Percentiles rank a stretch among this genome's conserved stretches.
Evolutionary conservation across 2,113 vertebrate species (phyloP).

Genomic region (Lamprologus callipterus): DNA sequence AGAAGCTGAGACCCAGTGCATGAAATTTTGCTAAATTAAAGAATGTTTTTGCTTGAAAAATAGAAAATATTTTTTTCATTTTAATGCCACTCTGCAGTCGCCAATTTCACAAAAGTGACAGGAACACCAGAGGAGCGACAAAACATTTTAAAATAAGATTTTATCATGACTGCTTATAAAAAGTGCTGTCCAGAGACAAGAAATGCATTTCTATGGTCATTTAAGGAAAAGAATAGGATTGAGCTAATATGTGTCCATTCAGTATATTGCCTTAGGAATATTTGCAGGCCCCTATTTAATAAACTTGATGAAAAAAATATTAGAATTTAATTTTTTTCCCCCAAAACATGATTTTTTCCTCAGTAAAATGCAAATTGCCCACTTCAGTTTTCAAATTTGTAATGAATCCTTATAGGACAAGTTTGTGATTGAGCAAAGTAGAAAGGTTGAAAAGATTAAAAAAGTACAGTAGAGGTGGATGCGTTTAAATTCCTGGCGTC

Average conservation of each 20-base stretch:
- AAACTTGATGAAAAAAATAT: not conserved
- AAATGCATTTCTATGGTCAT: not conserved
- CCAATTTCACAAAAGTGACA: not conserved
- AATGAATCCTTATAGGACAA: not conserved
- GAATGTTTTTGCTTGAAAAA: not conserved
- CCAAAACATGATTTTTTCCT: not conserved
- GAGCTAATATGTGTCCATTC: not conserved
- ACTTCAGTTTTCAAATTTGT: not conserved
- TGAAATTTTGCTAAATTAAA: not conserved
- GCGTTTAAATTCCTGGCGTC: not conserved
- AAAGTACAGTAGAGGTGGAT: not conserved
- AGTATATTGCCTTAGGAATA: not conserved
- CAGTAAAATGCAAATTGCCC: not conserved
- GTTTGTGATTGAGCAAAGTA: not conserved
- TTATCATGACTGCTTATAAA: not conserved
- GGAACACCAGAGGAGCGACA: not conserved
- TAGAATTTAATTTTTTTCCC: rapidly evolving
- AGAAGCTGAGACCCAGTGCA: not conserved
- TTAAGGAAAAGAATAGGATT: not conserved
- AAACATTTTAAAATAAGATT: not conserved
- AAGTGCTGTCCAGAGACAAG: not conserved
- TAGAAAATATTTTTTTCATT: not conserved
- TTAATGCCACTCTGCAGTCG: not conserved
- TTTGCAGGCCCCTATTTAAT: not conserved
- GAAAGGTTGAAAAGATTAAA: not conserved